Conservation (phyloP, 2,888 invertebrate species). For the Calameuta pallipes region DNA sequence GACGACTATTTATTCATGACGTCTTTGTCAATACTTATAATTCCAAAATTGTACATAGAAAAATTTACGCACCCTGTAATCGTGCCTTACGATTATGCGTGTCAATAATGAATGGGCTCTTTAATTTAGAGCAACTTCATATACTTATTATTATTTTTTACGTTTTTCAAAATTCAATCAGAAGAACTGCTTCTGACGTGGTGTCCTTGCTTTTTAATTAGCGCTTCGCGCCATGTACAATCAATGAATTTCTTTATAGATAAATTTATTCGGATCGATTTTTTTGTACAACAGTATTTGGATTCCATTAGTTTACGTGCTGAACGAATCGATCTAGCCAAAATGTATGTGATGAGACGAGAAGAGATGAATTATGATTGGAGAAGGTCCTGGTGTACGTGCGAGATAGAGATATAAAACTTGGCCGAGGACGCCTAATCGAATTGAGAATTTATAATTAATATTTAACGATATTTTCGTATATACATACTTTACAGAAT, state of each 20-base stretch:
- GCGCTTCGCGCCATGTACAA: background rate
- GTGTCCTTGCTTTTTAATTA: background rate
- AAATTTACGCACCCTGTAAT: background rate
- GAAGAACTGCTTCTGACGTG: background rate
- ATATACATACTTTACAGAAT: background rate
- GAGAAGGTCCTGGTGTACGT: background rate
- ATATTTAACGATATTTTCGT: background rate
- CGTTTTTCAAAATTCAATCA: background rate
- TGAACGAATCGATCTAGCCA: background rate
- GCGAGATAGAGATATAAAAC: background rate
- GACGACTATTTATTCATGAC: background rate
- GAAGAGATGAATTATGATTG: background rate
- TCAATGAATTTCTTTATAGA: background rate
- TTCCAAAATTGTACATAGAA: background rate
- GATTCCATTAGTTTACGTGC: background rate
- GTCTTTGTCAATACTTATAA: background rate
- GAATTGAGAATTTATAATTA: background rate
- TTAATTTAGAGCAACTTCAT: background rate
- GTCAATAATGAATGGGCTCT: background rate
- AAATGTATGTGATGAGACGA: background rate
- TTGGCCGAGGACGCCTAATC: background rate
- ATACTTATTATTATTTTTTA: background rate
- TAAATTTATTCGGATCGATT: background rate
- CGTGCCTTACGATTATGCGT: background rate
- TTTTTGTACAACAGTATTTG: background rate